Conservation (phyloP, 2,113 vertebrate genomes). For the Alethe diademata region DNA sequence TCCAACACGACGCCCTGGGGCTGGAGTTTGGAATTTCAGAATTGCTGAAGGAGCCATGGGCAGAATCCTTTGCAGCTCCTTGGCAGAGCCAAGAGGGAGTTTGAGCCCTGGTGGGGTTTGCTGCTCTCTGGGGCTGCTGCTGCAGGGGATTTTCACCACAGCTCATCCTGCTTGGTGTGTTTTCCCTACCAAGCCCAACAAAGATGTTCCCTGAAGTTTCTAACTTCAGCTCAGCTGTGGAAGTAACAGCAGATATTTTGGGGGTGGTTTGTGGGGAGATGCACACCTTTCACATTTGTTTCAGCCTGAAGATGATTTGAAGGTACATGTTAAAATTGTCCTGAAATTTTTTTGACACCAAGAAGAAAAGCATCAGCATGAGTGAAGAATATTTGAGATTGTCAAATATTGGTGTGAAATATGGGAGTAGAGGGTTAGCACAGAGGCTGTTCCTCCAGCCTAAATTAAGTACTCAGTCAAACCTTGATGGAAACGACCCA, state of each 20-base stretch:
- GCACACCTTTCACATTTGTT: neutral
- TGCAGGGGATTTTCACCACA: neutral
- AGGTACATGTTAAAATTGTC: neutral
- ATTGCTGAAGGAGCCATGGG: neutral
- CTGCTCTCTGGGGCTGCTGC: neutral
- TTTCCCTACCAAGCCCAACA: neutral
- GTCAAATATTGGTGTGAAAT: constrained; percentile 34
- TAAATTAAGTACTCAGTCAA: neutral
- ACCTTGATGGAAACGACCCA: neutral
- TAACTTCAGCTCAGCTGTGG: neutral
- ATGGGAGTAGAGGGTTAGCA: neutral
- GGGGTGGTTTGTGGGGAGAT: neutral
- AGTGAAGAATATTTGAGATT: neutral
- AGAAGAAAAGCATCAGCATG: neutral
- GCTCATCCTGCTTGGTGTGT: neutral
- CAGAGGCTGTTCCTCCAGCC: neutral
- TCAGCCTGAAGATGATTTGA: neutral
- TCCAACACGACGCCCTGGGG: rapidly evolving
- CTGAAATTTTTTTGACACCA: neutral
- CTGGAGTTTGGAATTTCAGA: neutral
- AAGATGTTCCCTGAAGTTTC: neutral
- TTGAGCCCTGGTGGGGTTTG: neutral
- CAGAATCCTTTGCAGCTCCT: neutral
- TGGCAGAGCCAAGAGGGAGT: neutral
- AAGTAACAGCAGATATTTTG: neutral